Evolutionary conservation across 1,140 invertebrate genomes (phyloP).

Genomic region (Drosophila paulistorum): DNA sequence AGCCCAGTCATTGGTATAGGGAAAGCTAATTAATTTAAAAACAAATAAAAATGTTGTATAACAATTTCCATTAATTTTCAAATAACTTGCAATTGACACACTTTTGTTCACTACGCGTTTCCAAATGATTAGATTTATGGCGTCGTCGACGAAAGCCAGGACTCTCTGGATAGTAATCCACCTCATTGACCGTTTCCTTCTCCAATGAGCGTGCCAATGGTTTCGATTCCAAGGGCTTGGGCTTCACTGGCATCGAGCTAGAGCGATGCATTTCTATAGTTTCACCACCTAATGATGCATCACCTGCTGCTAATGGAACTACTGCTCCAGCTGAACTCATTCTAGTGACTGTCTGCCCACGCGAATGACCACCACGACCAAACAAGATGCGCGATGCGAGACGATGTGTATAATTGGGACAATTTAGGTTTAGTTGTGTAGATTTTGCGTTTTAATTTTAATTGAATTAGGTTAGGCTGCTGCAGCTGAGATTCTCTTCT

Average conservation of each 20-base stretch:
- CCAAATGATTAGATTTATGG: slow-evolving; percentile 64
- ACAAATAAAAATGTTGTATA: neutral
- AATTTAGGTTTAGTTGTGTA: slow-evolving; percentile 66
- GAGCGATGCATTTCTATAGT: slow-evolving; percentile 69
- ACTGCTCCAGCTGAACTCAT: slow-evolving; percentile 52
- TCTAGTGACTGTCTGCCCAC: slow-evolving; percentile 45
- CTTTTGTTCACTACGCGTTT: slow-evolving; percentile 77
- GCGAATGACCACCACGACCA: slow-evolving; percentile 21
- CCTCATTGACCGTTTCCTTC: slow-evolving; percentile 73
- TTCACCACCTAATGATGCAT: slow-evolving; percentile 12
- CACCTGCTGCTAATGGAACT: slow-evolving; percentile 16
- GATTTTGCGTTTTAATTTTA: slow-evolving; percentile 78
- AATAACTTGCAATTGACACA: slow-evolving; percentile 41
- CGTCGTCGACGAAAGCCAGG: slow-evolving; percentile 57
- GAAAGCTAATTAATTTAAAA: slow-evolving; percentile 43
- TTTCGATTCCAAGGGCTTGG: slow-evolving; percentile 64
- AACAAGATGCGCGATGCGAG: neutral
- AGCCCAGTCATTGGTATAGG: slow-evolving; percentile 72
- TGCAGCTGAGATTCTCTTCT: slow-evolving; percentile 19
- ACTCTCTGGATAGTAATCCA: slow-evolving; percentile 77
- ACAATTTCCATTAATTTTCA: neutral
- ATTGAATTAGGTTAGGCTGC: slow-evolving; percentile 68
- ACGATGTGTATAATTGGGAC: slow-evolving; percentile 39
- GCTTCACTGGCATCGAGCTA: slow-evolving; percentile 78
- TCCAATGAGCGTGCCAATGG: slow-evolving; percentile 69